Percentiles rank a stretch among this genome's conserved stretches.
phyloP scores from a whole-genome alignment of 2,113 vertebrate species.

The Pycnonotus jocosus region DNA sequence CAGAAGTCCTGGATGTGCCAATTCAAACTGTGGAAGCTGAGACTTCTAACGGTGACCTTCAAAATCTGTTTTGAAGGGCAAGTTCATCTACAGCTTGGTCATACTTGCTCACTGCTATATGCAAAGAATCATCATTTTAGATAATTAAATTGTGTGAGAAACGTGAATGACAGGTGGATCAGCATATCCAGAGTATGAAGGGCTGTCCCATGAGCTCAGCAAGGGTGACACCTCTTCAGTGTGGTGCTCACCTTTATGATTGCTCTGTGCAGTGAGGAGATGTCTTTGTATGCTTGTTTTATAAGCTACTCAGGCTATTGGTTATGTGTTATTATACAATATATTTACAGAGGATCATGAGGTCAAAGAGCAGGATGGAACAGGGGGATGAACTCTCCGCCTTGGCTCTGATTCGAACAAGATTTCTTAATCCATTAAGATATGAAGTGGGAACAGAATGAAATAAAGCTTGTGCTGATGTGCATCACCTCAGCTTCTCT shows the following conservation, averaged over 20 bases:
- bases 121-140: background rate
- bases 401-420: background rate
- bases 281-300: background rate
- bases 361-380: background rate
- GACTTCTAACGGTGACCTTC: background rate
- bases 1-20: background rate
- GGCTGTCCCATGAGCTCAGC: background rate
- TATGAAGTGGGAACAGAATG: background rate
- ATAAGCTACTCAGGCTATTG: background rate
- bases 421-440: background rate
- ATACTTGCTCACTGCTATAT: background rate
- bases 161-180: background rate
- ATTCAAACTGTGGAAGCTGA: background rate
- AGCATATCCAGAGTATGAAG: background rate
- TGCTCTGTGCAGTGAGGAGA: background rate
- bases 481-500: background rate
- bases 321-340: background rate
- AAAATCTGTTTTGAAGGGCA: background rate
- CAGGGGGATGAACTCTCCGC: background rate
- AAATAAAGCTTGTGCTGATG: background rate
- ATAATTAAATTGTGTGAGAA: background rate
- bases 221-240: background rate
- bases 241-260: background rate
- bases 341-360: background rate
- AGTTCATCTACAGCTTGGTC: background rate